These are phyloP conservation scores for Abramis brama DNA, from an alignment of 2,113 vertebrate species.

Conservation along the genomic window DNA sequence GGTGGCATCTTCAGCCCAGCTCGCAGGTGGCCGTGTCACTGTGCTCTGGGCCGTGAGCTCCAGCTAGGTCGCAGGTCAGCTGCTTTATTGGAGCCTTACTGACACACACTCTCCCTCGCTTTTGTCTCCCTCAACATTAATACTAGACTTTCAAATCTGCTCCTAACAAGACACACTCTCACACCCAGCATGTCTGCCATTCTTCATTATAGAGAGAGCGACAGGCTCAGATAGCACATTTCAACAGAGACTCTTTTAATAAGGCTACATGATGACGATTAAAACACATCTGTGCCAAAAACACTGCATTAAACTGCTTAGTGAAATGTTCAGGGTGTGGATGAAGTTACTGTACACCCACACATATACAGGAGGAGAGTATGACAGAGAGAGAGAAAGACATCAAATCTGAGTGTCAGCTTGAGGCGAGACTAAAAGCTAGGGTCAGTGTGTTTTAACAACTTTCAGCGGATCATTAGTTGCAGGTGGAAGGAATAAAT, in stretches of 20 bases:
- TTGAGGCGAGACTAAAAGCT: slow-evolving; percentile 16
- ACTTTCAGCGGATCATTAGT: slow-evolving; percentile 27
- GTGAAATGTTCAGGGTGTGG: not conserved
- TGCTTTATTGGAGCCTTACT: slow-evolving; percentile 51
- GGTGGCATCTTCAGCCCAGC: slow-evolving; percentile 66
- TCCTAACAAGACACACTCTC: not conserved
- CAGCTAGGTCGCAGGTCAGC: slow-evolving; percentile 55
- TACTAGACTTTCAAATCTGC: slow-evolving; percentile 34
- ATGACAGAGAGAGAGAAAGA: not conserved
- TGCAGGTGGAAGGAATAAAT: slow-evolving; percentile 27
- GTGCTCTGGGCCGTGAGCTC: slow-evolving; percentile 51
- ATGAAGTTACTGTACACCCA: not conserved
- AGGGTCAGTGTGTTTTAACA: slow-evolving; percentile 15
- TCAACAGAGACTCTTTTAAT: slow-evolving; percentile 24
- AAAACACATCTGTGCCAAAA: not conserved
- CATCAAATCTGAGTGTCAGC: not conserved
- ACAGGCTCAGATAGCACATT: slow-evolving; percentile 24
- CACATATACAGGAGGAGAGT: slow-evolving; percentile 7
- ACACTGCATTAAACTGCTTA: not conserved
- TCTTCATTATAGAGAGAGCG: slow-evolving; percentile 30
- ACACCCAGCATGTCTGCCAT: slow-evolving; percentile 30
- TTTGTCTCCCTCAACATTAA: slow-evolving; percentile 48
- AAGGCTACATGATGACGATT: slow-evolving; percentile 8
- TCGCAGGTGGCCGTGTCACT: slow-evolving; percentile 46
- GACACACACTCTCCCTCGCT: slow-evolving; percentile 33